These are phyloP conservation scores for Zaprionus kolodkinae DNA, from an alignment of 1,140 invertebrate species.

Conservation along the genomic window DNA sequence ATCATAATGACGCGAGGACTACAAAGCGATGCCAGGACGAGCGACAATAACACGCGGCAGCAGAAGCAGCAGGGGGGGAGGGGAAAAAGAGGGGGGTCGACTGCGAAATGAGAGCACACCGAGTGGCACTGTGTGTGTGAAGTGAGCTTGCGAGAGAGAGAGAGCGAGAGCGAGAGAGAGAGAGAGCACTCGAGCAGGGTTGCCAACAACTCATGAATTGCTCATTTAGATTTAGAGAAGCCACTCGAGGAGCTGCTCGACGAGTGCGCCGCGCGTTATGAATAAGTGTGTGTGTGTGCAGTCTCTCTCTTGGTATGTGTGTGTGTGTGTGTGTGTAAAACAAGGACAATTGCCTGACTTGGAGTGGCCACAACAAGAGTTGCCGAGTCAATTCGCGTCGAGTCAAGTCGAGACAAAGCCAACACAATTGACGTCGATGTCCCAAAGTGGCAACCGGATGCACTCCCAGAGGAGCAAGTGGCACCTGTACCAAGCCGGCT, in stretches of 20 bases:
- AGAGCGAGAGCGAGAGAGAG: slow-evolving; percentile 11
- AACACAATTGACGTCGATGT: slow-evolving; percentile 2
- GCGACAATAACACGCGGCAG: slow-evolving; percentile 54
- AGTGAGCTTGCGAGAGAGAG: slow-evolving; percentile 8
- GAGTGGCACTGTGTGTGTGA: slow-evolving; percentile 34
- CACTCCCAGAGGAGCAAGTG: slow-evolving; percentile 56
- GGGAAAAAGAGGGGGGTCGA: no score
- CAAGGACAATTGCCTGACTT: slow-evolving; percentile 70
- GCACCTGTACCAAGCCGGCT: slow-evolving; percentile 50
- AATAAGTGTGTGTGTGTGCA: slow-evolving; percentile 24
- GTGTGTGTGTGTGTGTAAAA: slow-evolving; percentile 34
- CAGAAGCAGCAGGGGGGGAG: no score
- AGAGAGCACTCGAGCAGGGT: slow-evolving; percentile 64
- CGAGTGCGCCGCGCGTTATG: slow-evolving; percentile 38
- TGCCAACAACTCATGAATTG: slow-evolving; percentile 79
- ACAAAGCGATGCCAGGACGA: slow-evolving; percentile 18
- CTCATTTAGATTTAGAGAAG: slow-evolving; percentile 76
- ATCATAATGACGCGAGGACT: slow-evolving; percentile 55
- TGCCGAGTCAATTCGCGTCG: slow-evolving; percentile 57
- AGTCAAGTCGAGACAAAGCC: slow-evolving; percentile 13
- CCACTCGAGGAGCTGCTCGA: slow-evolving; percentile 70
- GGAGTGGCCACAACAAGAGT: slow-evolving; percentile 58
- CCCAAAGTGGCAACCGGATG: slow-evolving; percentile 31
- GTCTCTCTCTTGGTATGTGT: not conserved
- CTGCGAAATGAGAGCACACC: slow-evolving; percentile 34